These are phyloP conservation scores for Noctua janthina DNA, from an alignment of 2,888 invertebrate species.

Conservation along the genomic window DNA sequence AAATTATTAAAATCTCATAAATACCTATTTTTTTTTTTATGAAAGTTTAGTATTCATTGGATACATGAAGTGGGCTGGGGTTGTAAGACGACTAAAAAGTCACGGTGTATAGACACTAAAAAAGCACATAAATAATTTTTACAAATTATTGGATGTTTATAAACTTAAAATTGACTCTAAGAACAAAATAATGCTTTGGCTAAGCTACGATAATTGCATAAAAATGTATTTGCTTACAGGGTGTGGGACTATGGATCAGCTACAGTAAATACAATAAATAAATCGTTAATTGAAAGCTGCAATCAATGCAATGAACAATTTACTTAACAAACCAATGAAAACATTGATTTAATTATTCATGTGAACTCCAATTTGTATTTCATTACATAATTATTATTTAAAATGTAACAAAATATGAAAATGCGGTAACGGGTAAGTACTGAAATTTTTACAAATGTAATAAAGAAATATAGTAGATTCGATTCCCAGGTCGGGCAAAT, in stretches of 20 bases:
- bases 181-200: background rate
- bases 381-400: background rate
- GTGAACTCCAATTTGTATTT: background rate
- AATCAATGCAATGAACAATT: conserved; percentile 6
- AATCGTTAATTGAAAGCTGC: background rate
- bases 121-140: background rate
- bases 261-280: background rate
- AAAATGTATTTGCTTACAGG: background rate
- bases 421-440: background rate
- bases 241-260: background rate
- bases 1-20: too few species aligned
- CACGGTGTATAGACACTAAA: background rate
- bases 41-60: too few species aligned
- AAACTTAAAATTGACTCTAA: background rate
- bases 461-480: background rate
- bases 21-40: too few species aligned
- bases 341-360: background rate
- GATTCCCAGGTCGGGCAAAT: background rate
- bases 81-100: too few species aligned
- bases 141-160: background rate
- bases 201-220: background rate
- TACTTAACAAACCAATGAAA: background rate
- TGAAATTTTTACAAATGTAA: background rate
- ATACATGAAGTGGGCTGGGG: too few species aligned
- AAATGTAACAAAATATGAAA: background rate